Evolutionary conservation across 2,797 vertebrate genomes (phyloP).

Genomic region (Melanotaenia pygmaea): DNA sequence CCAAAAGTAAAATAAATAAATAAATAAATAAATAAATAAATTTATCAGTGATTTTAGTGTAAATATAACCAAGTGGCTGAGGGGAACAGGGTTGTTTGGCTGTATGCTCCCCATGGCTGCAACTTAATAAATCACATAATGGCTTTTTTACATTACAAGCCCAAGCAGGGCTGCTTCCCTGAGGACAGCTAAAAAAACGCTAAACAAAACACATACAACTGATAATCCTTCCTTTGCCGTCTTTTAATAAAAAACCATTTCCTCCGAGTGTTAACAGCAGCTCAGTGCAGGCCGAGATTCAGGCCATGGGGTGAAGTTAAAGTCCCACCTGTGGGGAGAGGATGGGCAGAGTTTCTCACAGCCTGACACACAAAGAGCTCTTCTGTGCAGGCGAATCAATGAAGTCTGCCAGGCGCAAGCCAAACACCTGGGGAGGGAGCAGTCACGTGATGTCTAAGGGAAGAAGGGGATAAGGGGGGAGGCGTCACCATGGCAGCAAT

Average conservation of each 20-base stretch:
- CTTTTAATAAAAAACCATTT: conserved; percentile 41
- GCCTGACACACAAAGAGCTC: conserved; percentile 73
- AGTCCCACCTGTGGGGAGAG: conserved; percentile 74
- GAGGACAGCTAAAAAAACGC: conserved; percentile 33
- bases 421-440: conserved; percentile 78
- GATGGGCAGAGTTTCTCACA: conserved; percentile 71
- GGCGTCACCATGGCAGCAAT: conserved; percentile 60
- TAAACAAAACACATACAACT: conserved; percentile 41
- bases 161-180: conserved; percentile 31
- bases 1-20: not conserved
- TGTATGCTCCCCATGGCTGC: conserved; percentile 24
- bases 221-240: conserved; percentile 27
- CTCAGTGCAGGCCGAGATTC: conserved; percentile 17
- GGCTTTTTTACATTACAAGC: conserved; percentile 47
- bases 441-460: conserved; percentile 58
- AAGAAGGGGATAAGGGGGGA: not conserved
- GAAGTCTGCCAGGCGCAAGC: conserved; percentile 69
- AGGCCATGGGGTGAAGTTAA: conserved; percentile 56
- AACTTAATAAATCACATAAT: conserved; percentile 64
- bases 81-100: conserved; percentile 11
- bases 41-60: conserved; percentile 23
- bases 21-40: too few species aligned
- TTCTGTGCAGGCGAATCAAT: conserved; percentile 78
- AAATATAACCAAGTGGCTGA: conserved; percentile 24
- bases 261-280: conserved; percentile 25